phyloP scores from a whole-genome alignment of 2,113 vertebrate genomes.

The Phyllostomus discolor region DNA sequence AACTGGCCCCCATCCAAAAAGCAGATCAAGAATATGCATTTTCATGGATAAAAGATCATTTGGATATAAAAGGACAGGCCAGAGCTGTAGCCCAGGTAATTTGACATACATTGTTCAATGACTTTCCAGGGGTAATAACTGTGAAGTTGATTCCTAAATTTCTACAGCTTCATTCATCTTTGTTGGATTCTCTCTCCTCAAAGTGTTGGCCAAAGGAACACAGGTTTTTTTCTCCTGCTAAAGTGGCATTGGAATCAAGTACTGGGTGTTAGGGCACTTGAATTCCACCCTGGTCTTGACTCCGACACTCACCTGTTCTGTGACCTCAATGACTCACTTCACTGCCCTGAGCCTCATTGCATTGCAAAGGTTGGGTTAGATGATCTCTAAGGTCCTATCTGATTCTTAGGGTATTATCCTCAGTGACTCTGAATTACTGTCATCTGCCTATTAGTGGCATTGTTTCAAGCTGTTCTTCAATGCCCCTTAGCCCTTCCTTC shows the following conservation, averaged over 20 bases:
- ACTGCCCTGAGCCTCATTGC: background rate
- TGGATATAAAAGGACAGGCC: background rate
- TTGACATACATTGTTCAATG: background rate
- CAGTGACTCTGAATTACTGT: background rate
- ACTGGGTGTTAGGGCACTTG: background rate
- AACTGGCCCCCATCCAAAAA: background rate
- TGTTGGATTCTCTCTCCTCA: background rate
- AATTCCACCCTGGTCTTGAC: background rate
- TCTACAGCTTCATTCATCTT: background rate
- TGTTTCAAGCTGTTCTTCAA: background rate
- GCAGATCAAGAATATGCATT: background rate
- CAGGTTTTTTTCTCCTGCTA: background rate
- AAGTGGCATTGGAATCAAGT: background rate
- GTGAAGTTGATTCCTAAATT: background rate
- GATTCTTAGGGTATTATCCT: background rate
- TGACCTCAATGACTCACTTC: background rate
- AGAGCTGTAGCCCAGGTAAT: background rate
- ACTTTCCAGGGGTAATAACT: background rate
- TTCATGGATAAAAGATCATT: background rate
- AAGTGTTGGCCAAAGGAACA: background rate
- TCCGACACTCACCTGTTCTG: background rate
- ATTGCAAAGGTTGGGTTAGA: background rate
- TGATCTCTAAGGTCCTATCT: background rate
- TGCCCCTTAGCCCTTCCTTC: background rate
- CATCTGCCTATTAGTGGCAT: background rate